Evolutionary conservation across 2,888 invertebrate genomes (phyloP), one percentile per base, ranked within the genome.

Genomic region (Campopleginae sp.): DNA sequence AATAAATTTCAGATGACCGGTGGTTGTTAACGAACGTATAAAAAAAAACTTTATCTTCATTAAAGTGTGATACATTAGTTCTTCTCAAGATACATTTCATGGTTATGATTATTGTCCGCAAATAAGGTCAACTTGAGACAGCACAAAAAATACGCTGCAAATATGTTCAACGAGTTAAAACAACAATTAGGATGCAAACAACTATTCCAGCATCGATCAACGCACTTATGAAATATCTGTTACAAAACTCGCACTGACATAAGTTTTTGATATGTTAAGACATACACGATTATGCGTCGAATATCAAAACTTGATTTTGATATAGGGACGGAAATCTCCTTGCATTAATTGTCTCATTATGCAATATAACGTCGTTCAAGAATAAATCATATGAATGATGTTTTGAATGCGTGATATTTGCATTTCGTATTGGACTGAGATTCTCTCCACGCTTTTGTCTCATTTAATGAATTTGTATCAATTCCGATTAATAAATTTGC

Each of bases 221-320:
- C 33, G 12, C 42, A 17, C 44, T 61, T 63, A 58, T 61, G 31
- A 65, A 71, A 79, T 8, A 17, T 66, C n/a, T 27, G 33, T 27
- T 65, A 38, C 17, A 23, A 48, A 54, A 51, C 19, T 54, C 14
- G 6, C n/a, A 5, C 61, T 48, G 48, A 65, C 51, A 66, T 48
- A 51, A 76, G 31, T 68, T 79, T 66, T 31, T 72, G 71, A 82
- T 85, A 80, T 85, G 75, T 76, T 80, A 44, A 58, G 46, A 71
- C 0, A 79, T n/a, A 65, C 23, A 58, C 44, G 48, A 8, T 46
- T 38, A 19, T 74, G 5, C n/a, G 19, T 46, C 27, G 46, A 27
- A 46, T 44, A 46, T 31, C 14, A 31, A 38, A 54, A 63, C 31
- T 44, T 19, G 71, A 19, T 23, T 72, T 77, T 19, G 42, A 58